phyloP scores from a whole-genome alignment of 2,113 vertebrate genomes.

The Pteruthius melanotis region DNA sequence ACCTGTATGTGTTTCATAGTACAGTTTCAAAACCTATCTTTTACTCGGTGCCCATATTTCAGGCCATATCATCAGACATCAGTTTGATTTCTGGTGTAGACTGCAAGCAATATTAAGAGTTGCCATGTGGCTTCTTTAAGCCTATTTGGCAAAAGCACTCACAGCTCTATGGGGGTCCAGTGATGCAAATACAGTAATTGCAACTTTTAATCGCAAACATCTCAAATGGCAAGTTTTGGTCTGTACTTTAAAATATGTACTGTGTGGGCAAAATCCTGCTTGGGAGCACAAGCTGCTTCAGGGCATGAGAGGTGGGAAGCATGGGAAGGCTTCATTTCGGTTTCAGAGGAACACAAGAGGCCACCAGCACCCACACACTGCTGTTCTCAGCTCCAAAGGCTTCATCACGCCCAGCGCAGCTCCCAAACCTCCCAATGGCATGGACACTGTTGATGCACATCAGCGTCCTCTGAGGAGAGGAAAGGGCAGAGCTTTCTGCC shows the following conservation, averaged over 20 bases:
- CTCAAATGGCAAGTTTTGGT: not conserved
- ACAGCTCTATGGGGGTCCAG: not conserved
- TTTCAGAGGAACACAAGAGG: not conserved
- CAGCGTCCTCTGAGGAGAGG: accelerated
- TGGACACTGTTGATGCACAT: accelerated
- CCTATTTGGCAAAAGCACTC: not conserved
- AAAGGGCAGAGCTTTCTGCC: not conserved
- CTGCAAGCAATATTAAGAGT: not conserved
- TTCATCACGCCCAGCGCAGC: not conserved
- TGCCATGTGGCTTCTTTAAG: not conserved
- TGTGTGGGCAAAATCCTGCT: not conserved
- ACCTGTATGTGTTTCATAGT: not conserved
- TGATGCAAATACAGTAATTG: not conserved
- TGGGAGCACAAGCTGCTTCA: not conserved
- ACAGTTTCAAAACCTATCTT: not conserved
- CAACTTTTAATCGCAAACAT: not conserved
- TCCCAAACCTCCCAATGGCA: not conserved
- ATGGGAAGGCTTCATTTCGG: not conserved
- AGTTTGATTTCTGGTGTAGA: not conserved
- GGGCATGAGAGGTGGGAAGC: not conserved
- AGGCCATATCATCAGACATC: not conserved
- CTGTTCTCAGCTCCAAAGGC: not conserved
- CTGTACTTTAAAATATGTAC: not conserved
- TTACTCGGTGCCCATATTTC: not conserved
- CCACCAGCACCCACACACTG: not conserved